Conservation (phyloP, 2,888 invertebrate genomes). For the Hypercompe scribonia region DNA sequence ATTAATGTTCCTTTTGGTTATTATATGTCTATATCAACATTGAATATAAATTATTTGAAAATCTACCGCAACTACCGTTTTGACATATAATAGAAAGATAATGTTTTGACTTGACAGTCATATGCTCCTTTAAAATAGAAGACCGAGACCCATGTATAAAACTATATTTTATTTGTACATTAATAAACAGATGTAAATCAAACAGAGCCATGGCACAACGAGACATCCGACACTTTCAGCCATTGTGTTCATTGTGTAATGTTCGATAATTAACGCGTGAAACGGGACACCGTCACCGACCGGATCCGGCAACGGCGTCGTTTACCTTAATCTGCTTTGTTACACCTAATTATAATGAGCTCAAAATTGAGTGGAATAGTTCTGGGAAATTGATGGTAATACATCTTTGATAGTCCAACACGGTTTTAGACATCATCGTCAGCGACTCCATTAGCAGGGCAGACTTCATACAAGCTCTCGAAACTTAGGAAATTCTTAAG, state of each 20-base stretch:
- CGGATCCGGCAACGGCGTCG: constrained; percentile 39
- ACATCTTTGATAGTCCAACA: neutral
- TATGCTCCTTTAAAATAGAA: neutral
- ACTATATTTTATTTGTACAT: neutral
- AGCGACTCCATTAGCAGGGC: neutral
- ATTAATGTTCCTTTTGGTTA: too few species aligned
- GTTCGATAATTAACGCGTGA: constrained; percentile 45
- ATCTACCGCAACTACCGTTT: too few species aligned
- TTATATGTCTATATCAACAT: too few species aligned
- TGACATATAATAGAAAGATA: too few species aligned
- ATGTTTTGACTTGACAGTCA: too few species aligned
- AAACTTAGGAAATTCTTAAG: neutral
- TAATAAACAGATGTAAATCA: constrained; percentile 27
- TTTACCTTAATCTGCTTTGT: constrained; percentile 42
- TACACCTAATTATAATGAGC: constrained; percentile 24
- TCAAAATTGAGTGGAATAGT: constrained; percentile 3
- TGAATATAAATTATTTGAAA: too few species aligned
- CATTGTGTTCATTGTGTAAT: constrained; percentile 28
- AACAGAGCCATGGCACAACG: constrained; percentile 18
- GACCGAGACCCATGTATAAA: neutral
- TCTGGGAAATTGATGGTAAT: neutral
- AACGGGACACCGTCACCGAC: constrained; percentile 29
- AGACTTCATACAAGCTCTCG: neutral
- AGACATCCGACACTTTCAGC: constrained; percentile 35
- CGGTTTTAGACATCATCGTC: neutral